Evolutionary conservation across 2,888 invertebrate species (phyloP), one percentile per base, ranked within the genome.

Genomic region (Oligia strigilis): DNA sequence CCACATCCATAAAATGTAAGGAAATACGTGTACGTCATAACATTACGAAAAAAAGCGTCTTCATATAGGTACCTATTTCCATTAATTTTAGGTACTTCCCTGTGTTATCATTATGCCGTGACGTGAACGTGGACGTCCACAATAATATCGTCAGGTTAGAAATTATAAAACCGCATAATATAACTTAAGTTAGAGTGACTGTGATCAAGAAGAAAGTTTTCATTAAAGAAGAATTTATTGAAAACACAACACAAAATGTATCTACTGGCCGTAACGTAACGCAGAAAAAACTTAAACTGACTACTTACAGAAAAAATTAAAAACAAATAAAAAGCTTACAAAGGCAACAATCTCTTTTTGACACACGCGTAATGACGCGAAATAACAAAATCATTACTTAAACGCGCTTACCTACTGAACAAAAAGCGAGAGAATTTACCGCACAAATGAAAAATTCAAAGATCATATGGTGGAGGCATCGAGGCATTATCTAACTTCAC

Each of bases 401-500:
- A 72, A 76, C 78, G 65, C 75, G 78, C 65, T n/a, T 43, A 60
- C 17, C 36, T 52, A 36, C 71, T 40, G 69, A 87, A 81, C 72
- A 73, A 87, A 84, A 78, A 76, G 60, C 66, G 60, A 29, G 5
- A 73, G 23, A 81, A 80, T 65, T 72, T 72, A 75, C 62, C 46
- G 23, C 71, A 80, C 77, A 87, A 89, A 89, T 87, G 71, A 78
- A 84, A 90, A 87, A 90, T 86, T 84, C 87, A 87, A 87, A 84
- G 87, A 80, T 89, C 85, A 87, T 84, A 84, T 82, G 86, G 74
- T 55, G 43, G 78, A 75, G 58, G 81, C 77, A 75, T 58, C 58
- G 76, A 65, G 64, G 78, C 65, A 88, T 87, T 88, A 88, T 90
- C 87, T 88, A 81, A 88, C 89, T 78, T 87, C 86, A 88, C 87